A percentile compares a stretch with the other conserved stretches of the same genome.
Conservation (phyloP, 2,113 vertebrate species). For the Typhlomys cinereus region DNA sequence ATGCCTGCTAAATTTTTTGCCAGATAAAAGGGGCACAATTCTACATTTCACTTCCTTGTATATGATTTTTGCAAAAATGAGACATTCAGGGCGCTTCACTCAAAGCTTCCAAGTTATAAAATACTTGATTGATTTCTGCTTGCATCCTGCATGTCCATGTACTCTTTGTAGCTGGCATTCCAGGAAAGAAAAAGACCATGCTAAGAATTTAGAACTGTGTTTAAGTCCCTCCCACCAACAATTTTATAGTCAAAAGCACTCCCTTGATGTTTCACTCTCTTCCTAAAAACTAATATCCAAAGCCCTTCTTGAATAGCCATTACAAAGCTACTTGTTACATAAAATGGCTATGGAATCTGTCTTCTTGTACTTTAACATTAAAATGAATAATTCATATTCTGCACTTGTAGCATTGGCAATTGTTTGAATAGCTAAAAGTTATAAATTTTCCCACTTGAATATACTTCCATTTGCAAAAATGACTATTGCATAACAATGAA, state of each 20-base stretch:
- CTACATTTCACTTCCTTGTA: neutral
- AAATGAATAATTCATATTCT: slow-evolving; percentile 28
- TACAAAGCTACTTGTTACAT: neutral
- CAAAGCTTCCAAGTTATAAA: neutral
- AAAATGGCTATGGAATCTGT: neutral
- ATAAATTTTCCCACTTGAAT: slow-evolving; percentile 1
- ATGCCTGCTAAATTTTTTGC: neutral
- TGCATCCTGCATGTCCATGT: neutral
- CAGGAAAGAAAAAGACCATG: neutral
- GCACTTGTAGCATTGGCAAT: neutral
- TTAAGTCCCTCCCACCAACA: neutral
- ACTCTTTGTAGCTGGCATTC: neutral
- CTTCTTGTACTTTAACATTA: neutral
- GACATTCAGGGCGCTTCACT: neutral
- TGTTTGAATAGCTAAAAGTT: slow-evolving; percentile 33
- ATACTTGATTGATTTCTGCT: neutral
- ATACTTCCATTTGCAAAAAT: slow-evolving; percentile 15
- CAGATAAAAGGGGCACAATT: neutral
- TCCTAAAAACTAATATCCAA: neutral
- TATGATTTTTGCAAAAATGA: neutral
- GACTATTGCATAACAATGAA: slow-evolving; percentile 34
- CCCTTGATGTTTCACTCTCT: neutral
- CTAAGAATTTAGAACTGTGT: neutral
- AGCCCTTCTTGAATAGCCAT: neutral
- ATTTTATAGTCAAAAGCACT: neutral